These are phyloP conservation scores for Empidonax traillii DNA, from an alignment of 2,113 vertebrate species.

Conservation along the genomic window DNA sequence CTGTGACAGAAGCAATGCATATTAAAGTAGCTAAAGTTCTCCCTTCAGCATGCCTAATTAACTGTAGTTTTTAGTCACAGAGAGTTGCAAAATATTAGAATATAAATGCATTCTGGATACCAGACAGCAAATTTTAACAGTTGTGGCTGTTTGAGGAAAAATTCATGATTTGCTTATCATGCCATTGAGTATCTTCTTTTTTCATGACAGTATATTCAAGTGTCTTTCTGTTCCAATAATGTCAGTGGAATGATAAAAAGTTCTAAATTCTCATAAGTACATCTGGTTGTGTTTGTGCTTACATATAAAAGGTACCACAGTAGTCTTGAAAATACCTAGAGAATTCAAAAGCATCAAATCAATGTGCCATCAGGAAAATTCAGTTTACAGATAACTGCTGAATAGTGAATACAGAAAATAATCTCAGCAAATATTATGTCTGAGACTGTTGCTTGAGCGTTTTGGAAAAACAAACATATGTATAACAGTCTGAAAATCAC, in stretches of 20 bases:
- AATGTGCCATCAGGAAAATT: not conserved
- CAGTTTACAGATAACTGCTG: not conserved
- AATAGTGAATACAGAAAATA: not conserved
- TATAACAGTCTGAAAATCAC: not conserved
- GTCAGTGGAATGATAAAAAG: not conserved
- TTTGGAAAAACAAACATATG: slow-evolving; percentile 26
- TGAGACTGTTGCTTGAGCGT: not conserved
- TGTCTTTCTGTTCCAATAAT: not conserved
- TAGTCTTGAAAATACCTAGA: not conserved
- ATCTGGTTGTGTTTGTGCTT: not conserved
- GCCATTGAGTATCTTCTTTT: not conserved
- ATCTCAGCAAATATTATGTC: not conserved
- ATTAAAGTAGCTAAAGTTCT: slow-evolving; percentile 51
- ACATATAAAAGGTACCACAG: not conserved
- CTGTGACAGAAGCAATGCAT: slow-evolving; percentile 61
- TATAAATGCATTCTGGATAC: not conserved
- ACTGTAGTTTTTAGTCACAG: slow-evolving; percentile 2
- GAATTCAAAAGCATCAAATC: not conserved
- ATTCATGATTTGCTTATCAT: not conserved
- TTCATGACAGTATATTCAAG: not conserved
- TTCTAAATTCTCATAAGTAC: not conserved
- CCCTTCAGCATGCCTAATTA: slow-evolving; percentile 45
- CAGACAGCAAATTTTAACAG: not conserved
- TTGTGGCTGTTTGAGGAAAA: not conserved
- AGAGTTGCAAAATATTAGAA: not conserved